Evolutionary conservation across 2,113 vertebrate species (phyloP).

Genomic region (Corythornis vintsioides): DNA sequence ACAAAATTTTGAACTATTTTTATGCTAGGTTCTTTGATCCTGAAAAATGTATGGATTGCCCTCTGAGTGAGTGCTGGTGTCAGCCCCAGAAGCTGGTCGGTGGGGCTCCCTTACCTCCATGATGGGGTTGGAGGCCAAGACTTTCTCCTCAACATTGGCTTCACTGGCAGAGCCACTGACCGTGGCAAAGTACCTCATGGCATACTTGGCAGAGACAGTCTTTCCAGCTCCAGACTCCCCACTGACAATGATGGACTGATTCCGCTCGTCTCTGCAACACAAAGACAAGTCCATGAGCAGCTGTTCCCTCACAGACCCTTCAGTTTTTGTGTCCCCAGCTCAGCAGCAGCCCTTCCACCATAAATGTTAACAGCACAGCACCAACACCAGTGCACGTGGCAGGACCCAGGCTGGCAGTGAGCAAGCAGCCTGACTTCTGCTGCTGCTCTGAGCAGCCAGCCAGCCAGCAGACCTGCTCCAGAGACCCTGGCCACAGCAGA

Average conservation of each 20-base stretch:
- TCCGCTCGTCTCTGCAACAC: constrained; percentile 76
- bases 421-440: too few relatives aligned
- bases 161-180: constrained; percentile 96
- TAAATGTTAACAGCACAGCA: too few relatives aligned
- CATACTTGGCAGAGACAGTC: constrained; percentile 97
- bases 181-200: constrained; percentile 97
- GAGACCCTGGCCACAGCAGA: too few relatives aligned
- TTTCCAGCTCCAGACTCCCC: constrained; percentile 97
- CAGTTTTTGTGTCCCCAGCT: too few relatives aligned
- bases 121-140: constrained; percentile 98
- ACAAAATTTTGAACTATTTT: background rate
- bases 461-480: too few relatives aligned
- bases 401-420: too few relatives aligned
- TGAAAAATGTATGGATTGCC: background rate
- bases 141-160: constrained; percentile 95
- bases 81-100: background rate
- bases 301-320: too few relatives aligned
- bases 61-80: background rate
- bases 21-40: background rate
- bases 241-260: constrained; percentile 98
- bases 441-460: too few relatives aligned
- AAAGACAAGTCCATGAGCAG: too few relatives aligned
- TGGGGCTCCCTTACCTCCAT: constrained; percentile 90
- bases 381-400: too few relatives aligned
- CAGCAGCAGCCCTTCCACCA: too few relatives aligned